Evolutionary conservation across 2,888 invertebrate species (phyloP).

Genomic region (Rhogogaster chlorosoma): DNA sequence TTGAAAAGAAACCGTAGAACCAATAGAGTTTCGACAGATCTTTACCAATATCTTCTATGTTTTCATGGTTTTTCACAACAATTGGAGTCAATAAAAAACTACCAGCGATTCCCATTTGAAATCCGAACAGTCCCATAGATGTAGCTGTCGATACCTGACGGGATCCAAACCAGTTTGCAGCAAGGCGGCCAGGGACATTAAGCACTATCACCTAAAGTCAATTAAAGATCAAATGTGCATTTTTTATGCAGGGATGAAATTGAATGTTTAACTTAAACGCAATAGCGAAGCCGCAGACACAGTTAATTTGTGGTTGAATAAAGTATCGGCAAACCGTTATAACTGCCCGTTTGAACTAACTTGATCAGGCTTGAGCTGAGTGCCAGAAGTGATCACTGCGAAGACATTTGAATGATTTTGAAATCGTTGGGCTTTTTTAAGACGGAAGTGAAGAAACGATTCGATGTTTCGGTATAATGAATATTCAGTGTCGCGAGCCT

Average conservation of each 20-base stretch:
- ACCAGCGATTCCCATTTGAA: slow-evolving; percentile 84
- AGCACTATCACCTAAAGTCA: slow-evolving; percentile 82
- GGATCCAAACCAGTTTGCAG: slow-evolving; percentile 85
- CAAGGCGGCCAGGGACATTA: slow-evolving; percentile 83
- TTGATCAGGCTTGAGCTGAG: neutral
- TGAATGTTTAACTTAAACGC: neutral
- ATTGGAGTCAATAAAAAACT: slow-evolving; percentile 85
- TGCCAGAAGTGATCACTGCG: slow-evolving; percentile 1
- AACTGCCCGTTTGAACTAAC: neutral
- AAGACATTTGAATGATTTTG: neutral
- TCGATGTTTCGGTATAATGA: neutral
- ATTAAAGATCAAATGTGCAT: neutral
- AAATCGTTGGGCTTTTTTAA: neutral
- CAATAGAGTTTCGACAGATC: slow-evolving; percentile 62
- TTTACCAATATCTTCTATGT: slow-evolving; percentile 76
- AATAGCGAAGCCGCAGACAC: neutral
- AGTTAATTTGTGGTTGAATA: neutral
- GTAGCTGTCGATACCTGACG: slow-evolving; percentile 83
- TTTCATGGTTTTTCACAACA: slow-evolving; percentile 75
- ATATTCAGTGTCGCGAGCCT: neutral
- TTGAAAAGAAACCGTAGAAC: slow-evolving; percentile 76
- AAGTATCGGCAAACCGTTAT: neutral
- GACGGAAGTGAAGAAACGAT: neutral
- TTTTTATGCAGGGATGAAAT: neutral
- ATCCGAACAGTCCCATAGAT: slow-evolving; percentile 85